Percentiles rank a stretch among this genome's conserved stretches.
These are phyloP conservation scores for Hemibates koningsi DNA, from an alignment of 2,113 vertebrate genomes.

Conservation along the genomic window DNA sequence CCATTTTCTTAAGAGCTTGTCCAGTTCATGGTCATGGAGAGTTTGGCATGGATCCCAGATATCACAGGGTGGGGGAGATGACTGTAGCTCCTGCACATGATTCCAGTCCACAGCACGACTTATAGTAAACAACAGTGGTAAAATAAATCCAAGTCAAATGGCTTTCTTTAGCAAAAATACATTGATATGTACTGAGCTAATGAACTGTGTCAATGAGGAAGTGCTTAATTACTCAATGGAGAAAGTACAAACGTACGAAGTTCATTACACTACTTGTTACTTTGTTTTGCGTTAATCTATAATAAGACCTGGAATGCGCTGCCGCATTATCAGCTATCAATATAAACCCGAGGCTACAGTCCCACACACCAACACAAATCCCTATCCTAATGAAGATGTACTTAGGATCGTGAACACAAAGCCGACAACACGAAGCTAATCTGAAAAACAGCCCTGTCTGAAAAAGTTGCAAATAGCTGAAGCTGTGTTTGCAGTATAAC, in stretches of 20 bases:
- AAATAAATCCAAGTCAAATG: not conserved
- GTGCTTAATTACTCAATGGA: not conserved
- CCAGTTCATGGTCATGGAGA: not conserved
- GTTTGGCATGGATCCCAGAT: not conserved
- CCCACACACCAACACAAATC: not conserved
- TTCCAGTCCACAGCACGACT: not conserved
- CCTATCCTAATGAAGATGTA: not conserved
- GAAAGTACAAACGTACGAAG: not conserved
- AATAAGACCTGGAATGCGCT: not conserved
- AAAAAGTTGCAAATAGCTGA: not conserved
- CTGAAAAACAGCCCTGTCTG: not conserved
- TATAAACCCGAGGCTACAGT: not conserved
- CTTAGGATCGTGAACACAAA: not conserved
- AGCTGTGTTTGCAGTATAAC: not conserved
- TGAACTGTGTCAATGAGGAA: not conserved
- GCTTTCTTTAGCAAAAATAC: not conserved
- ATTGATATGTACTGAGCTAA: not conserved
- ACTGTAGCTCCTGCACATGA: not conserved
- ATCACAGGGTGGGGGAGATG: not conserved
- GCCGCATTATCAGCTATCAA: not conserved
- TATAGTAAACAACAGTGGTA: not conserved
- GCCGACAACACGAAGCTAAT: not conserved
- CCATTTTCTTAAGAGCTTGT: not conserved
- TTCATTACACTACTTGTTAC: not conserved
- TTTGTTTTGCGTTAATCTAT: not conserved